phyloP scores from a whole-genome alignment of 2,888 invertebrate species.

The Epistrophella euchroma region DNA sequence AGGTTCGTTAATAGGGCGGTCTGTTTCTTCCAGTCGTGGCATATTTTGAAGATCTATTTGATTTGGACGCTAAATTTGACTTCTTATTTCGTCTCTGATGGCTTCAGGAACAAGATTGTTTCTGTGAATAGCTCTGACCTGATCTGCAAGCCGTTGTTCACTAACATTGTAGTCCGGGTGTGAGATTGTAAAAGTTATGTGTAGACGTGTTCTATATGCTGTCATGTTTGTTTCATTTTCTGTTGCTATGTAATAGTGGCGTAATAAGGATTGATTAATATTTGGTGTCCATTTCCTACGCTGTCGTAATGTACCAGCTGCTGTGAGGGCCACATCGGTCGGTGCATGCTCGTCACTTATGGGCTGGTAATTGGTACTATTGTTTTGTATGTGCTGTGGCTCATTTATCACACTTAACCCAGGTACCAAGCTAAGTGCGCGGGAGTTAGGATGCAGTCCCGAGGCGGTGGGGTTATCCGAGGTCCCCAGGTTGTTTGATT shows the following conservation, averaged over 20 bases:
- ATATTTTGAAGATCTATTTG: not conserved
- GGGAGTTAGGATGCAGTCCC: no score
- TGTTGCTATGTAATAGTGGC: not conserved
- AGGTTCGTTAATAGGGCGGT: not conserved
- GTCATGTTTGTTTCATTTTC: not conserved
- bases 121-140: not conserved
- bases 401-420: no score
- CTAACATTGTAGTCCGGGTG: not conserved
- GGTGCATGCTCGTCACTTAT: no score
- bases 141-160: not conserved
- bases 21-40: not conserved
- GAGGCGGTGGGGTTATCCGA: no score
- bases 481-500: no score
- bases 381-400: no score
- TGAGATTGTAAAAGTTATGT: not conserved
- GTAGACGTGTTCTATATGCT: constrained; percentile 5
- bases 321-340: no score
- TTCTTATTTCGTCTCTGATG: not conserved
- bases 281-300: not conserved
- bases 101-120: not conserved
- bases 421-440: no score
- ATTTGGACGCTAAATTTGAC: not conserved
- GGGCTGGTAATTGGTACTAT: no score
- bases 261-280: no score
- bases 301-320: no score